Percentiles rank a stretch among this genome's conserved stretches.
phyloP scores from a whole-genome alignment of 2,113 vertebrate genomes.

The Panthera uncia region DNA sequence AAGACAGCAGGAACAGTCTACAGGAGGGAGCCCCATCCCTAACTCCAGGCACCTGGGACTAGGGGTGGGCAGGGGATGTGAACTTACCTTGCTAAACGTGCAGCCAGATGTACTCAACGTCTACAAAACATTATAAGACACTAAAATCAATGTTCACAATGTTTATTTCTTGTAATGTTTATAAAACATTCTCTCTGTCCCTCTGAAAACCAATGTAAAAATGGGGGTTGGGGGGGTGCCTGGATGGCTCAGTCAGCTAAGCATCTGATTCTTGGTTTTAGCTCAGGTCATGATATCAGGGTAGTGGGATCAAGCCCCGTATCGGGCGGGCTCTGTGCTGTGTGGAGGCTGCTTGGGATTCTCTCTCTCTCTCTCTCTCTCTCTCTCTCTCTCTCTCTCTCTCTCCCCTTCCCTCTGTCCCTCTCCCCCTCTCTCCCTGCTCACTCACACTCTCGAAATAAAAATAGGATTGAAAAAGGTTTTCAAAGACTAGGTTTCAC shows the following conservation, averaged over 20 bases:
- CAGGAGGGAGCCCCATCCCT: background rate
- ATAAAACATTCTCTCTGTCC: background rate
- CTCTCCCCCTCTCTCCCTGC: too few species aligned
- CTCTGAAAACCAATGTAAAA: slow-evolving; percentile 47
- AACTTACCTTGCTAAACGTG: background rate
- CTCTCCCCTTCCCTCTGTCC: too few species aligned
- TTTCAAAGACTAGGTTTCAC: background rate
- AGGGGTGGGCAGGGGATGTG: background rate
- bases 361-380: too few species aligned
- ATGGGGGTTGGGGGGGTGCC: background rate
- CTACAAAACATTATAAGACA: background rate
- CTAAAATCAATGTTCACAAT: background rate
- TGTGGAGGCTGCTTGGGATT: too few species aligned
- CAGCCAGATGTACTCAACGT: background rate
- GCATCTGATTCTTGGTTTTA: too few species aligned
- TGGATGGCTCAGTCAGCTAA: too few species aligned
- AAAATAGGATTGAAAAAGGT: background rate
- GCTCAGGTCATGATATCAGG: too few species aligned
- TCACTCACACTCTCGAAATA: too few species aligned
- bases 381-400: too few species aligned
- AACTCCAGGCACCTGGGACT: background rate
- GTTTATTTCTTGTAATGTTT: background rate
- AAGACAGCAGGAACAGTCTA: background rate
- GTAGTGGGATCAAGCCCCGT: too few species aligned
- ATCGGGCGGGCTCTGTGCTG: too few species aligned